Evolutionary conservation across 2,888 invertebrate species (phyloP), one percentile per base, ranked within the genome.

Genomic region (Agriopis marginaria): DNA sequence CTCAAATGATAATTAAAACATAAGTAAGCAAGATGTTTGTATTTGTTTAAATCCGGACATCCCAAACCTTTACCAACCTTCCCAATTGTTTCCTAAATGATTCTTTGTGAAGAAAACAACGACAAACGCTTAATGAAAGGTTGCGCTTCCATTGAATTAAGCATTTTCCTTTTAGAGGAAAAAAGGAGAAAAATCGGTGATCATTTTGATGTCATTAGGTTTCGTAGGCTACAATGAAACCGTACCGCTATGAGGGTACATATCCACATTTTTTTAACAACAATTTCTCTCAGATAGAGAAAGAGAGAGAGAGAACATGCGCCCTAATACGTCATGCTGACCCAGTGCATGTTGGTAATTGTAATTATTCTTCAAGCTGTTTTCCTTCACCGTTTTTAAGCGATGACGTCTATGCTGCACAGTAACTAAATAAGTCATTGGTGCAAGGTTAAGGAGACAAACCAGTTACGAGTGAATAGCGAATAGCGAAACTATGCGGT

Each of bases 141-240:
- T 64, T 55, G 69, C 61, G 55, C 63, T 62, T 70, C 47, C 53
- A 58, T 66, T 58, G 62, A 58, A 62, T 63, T 59, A 51, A 51
- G 40, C 61, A 23, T 56, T 66, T 69, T 70, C 49, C 58, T 53
- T 53, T 63, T 66, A 42, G 58, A 12, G 49, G 17, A 39, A 66
- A 65, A 58, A 47, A 45, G 42, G 64, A 50, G 51, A 59, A 63
- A 49, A 61, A 54, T 60, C 50, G 54, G 51, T 62, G 49, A 59
- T 53, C 67, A 11, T 63, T 68, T 62, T 56, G 63, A 51, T 60
- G 53, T 63, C 63, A 68, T 63, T 68, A 64, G 56, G 51, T n/a
- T 58, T 51, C 8, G 11, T 10, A 9, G 7, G 17, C 7, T 14
- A 23, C 45, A 10, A 51, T 32, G 51, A 6, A 23, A 7, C 51